Conservation (phyloP, 2,888 invertebrate genomes). For the Chorisops tibialis region DNA sequence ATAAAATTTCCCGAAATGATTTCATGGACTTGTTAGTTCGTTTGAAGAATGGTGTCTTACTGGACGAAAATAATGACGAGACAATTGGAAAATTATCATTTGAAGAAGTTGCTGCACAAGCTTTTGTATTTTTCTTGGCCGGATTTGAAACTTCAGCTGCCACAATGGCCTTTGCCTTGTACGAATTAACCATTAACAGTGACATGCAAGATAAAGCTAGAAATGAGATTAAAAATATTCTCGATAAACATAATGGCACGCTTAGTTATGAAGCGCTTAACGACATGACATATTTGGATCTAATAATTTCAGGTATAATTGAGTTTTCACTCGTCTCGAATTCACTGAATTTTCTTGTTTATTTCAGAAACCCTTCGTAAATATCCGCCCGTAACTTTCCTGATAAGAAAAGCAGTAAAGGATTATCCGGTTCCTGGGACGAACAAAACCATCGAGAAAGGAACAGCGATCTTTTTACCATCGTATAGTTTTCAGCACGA, state of each 20-base stretch:
- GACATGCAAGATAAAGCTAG: conserved; percentile 51
- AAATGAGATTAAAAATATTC: conserved; percentile 48
- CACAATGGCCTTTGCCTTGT: conserved; percentile 53
- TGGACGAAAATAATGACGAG: neutral
- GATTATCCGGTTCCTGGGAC: conserved; percentile 53
- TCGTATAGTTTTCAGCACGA: conserved; percentile 60
- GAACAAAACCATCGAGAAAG: conserved; percentile 53
- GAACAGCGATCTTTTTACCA: conserved; percentile 56
- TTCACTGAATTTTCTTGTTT: neutral
- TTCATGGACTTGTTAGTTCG: conserved; percentile 56
- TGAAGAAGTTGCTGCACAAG: conserved; percentile 55
- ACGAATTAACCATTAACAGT: conserved; percentile 53
- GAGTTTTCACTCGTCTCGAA: neutral
- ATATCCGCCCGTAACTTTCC: conserved; percentile 55
- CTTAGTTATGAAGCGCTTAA: conserved; percentile 53
- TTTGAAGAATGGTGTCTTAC: conserved; percentile 40
- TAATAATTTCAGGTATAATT: conserved; percentile 51
- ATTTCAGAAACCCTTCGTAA: conserved; percentile 56
- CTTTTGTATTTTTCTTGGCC: conserved; percentile 56
- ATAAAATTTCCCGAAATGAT: conserved; percentile 50
- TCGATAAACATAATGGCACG: conserved; percentile 46
- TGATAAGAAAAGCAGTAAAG: conserved; percentile 53
- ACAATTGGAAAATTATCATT: conserved; percentile 43
- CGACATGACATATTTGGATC: conserved; percentile 54
- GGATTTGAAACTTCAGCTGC: conserved; percentile 57